Base-by-base conservation (phyloP, 1,140 invertebrate species). In the Dinoponera quadriceps region DNA sequence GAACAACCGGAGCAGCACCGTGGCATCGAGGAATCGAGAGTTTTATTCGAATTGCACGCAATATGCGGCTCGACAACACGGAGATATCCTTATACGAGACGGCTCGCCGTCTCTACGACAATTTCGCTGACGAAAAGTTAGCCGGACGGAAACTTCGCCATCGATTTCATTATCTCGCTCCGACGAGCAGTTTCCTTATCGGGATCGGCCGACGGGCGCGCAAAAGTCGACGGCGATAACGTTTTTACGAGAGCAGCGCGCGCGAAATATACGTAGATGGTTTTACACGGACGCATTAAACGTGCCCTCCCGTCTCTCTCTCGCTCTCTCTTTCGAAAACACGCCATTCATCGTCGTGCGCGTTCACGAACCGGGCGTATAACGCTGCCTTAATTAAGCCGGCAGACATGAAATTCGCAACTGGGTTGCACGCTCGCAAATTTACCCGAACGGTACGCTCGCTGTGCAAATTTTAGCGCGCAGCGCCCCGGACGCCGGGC, bases 371-470 rank as follows among this genome's bases (percentile, higher is more conserved):
- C 33, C 29, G 29, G 7, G 48, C 18, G 55, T 55, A 48, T 59
- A 69, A 59, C 75, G 14, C 33, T n/a, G 18, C 65, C 54, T 80
- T 80, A 80, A 80, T 80, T 80, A 80, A 80, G 22, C 65, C 51
- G 25, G 51, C 54, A 48, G 33, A 69, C 49, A 68, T 38, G 74
- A 78, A 78, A 80, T 80, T 80, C 51, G 38, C 65, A 80, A 71
- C 75, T 80, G 22, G 75, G 65, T 69, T 80, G 65, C 63, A 44
- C 13, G 51, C 33, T 69, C 65, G 65, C 51, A 57, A 80, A 80
- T 80, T 69, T 71, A 57, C 51, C 63, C 27, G 73, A 49, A 75
- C 25, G 44, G 60, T 51, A 2, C 33, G 4, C n/a, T 33, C 33
- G 33, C 18, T 33, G 63, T 71, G 51, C 65, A 80, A 80, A 80